Base-by-base conservation (phyloP, 2,113 vertebrate genomes). In the Melospiza melodia region DNA sequence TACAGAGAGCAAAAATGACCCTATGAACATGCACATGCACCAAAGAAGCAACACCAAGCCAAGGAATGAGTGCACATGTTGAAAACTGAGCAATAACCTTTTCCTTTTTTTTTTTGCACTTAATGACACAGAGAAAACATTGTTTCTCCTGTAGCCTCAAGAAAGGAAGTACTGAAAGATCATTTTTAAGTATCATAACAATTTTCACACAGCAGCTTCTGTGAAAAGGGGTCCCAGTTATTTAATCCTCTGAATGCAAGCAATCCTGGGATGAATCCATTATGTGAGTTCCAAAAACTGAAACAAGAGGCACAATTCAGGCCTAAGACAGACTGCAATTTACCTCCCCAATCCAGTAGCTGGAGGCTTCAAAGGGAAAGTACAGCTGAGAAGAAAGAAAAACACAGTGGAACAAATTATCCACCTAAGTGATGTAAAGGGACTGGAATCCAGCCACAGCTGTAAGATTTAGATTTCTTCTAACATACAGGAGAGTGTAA, bases 351-450 rank as follows among this genome's bases (percentile, higher is more conserved):
- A 57, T 27, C 55, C 90, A 93, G 96, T 96, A 96, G 95, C 93
- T 83, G 66, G 72, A 97, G 72, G 92, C 90, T 97, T 94, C 94
- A 94, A 96, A 96, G 79, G 68, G 79, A 94, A 93, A 91, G 48
- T 57, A 88, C 84, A 94, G 87, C 82, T 81, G 93, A 96, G 65
- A 96, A 86, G 75, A 93, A 95, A 95, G 88, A n/a, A 93, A 95
- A 94, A 90, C 80, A 86, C 58, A 90, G 85, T 13, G 48, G 93
- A 95, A 95, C 72, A 92, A 96, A 95, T 97, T 95, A 94, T 92
- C 90, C 74, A 94, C 90, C 85, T 95, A 88, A 90, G 43, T 95
- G 94, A 97, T 90, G 92, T 81, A 94, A 93, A 96, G 75, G 43
- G 75, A 65, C 79, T 93, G 95, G 96, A 96, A 96, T 97, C 90